Conservation (phyloP, 2,888 invertebrate species). For the Drosophila anceps region DNA sequence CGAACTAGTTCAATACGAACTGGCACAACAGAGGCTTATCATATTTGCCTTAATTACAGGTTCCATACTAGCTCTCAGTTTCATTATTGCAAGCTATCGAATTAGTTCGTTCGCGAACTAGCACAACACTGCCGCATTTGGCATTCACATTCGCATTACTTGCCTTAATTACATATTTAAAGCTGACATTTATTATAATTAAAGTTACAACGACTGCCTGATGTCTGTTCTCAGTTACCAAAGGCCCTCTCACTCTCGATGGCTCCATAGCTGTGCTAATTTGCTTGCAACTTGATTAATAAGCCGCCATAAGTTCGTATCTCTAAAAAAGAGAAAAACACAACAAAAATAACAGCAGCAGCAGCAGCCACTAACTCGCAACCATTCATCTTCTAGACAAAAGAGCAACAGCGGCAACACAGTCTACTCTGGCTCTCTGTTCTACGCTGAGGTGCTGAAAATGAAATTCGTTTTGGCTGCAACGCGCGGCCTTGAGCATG, state of each 20-base stretch:
- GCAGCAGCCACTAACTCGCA: constrained; percentile 59
- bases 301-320: constrained; percentile 74
- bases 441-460: constrained; percentile 72
- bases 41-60: not conserved
- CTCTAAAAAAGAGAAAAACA: constrained; percentile 26
- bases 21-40: not conserved
- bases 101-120: constrained; percentile 15
- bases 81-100: constrained; percentile 6
- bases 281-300: constrained; percentile 73
- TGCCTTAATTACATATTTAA: constrained; percentile 73
- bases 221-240: constrained; percentile 27
- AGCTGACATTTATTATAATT: constrained; percentile 79
- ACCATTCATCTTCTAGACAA: constrained; percentile 77
- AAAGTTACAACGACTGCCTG: constrained; percentile 56
- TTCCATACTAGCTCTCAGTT: not conserved
- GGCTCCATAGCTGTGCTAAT: constrained; percentile 64
- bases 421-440: constrained; percentile 3
- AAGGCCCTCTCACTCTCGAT: constrained; percentile 11
- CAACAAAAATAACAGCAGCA: constrained; percentile 46
- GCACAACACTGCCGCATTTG: constrained; percentile 15
- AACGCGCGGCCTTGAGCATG: constrained; percentile 77
- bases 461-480: constrained; percentile 72
- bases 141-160: constrained; percentile 31
- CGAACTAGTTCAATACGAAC: constrained; percentile 3
- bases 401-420: constrained; percentile 51